A percentile compares a stretch with the other conserved stretches of the same genome.
These are phyloP conservation scores for Diaphora mendica DNA, from an alignment of 2,888 invertebrate species.

Conservation along the genomic window DNA sequence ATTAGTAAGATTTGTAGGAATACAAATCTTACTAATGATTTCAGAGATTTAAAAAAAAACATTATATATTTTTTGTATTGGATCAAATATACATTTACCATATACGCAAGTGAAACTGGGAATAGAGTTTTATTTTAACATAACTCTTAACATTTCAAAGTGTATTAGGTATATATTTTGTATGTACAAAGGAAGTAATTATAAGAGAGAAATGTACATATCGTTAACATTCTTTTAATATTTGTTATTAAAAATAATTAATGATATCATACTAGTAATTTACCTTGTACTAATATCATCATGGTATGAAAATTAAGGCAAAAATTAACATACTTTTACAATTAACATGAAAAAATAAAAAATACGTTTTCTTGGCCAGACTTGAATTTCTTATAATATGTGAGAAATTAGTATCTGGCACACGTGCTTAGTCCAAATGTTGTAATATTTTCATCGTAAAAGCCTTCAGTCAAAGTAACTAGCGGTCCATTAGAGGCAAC, in stretches of 20 bases:
- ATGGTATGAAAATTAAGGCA: neutral
- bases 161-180: neutral
- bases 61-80: too few species aligned
- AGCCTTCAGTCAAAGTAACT: slow-evolving; percentile 71
- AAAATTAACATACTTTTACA: neutral
- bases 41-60: too few species aligned
- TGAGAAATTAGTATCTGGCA: slow-evolving; percentile 44
- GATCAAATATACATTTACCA: too few species aligned
- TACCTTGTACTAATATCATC: neutral
- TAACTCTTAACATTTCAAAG: too few species aligned
- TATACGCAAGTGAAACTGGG: too few species aligned
- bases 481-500: slow-evolving; percentile 74
- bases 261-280: neutral
- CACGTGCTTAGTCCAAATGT: slow-evolving; percentile 45
- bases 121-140: too few species aligned
- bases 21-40: too few species aligned
- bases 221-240: neutral
- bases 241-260: neutral
- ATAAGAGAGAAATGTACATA: too few species aligned
- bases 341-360: neutral
- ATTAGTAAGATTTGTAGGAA: too few species aligned
- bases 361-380: neutral
- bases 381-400: slow-evolving; percentile 18
- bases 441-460: slow-evolving; percentile 61
- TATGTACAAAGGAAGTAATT: too few species aligned